These are phyloP conservation scores for Columba janthina DNA, from an alignment of 2,113 vertebrate genomes.

Conservation along the genomic window DNA sequence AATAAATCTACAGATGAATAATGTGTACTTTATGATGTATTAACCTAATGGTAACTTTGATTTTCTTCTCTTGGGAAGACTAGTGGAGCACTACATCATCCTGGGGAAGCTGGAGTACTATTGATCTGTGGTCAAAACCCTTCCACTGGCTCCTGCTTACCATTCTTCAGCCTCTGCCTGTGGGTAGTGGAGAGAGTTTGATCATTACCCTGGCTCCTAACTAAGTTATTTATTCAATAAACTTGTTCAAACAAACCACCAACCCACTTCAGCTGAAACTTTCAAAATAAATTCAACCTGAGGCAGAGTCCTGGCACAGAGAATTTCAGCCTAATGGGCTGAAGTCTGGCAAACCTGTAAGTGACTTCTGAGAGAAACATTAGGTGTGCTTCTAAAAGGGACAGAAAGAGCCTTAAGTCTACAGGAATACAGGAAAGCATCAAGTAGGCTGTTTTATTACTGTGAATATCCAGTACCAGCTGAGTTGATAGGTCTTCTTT, in stretches of 20 bases:
- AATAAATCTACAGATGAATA: neutral
- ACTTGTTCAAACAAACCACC: neutral
- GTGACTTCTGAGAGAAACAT: neutral
- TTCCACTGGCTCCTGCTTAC: neutral
- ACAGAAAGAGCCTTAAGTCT: neutral
- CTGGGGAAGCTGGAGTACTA: neutral
- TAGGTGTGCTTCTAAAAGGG: neutral
- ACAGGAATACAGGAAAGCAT: neutral
- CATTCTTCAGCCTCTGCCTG: neutral
- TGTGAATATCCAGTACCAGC: neutral
- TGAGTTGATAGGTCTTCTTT: neutral
- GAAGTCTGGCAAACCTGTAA: neutral
- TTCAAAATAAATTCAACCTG: neutral
- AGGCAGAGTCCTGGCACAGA: neutral
- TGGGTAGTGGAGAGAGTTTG: neutral
- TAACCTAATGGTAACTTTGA: neutral
- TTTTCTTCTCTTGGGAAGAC: neutral
- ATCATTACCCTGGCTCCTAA: neutral
- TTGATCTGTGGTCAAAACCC: neutral
- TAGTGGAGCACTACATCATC: neutral
- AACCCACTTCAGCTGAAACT: neutral
- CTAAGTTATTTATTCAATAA: neutral
- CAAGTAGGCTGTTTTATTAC: neutral
- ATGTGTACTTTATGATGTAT: neutral
- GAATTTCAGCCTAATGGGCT: neutral